Evolutionary conservation across 2,113 vertebrate genomes (phyloP), one percentile per base, ranked within the genome.

Genomic region (Tachuris rubrigastra): DNA sequence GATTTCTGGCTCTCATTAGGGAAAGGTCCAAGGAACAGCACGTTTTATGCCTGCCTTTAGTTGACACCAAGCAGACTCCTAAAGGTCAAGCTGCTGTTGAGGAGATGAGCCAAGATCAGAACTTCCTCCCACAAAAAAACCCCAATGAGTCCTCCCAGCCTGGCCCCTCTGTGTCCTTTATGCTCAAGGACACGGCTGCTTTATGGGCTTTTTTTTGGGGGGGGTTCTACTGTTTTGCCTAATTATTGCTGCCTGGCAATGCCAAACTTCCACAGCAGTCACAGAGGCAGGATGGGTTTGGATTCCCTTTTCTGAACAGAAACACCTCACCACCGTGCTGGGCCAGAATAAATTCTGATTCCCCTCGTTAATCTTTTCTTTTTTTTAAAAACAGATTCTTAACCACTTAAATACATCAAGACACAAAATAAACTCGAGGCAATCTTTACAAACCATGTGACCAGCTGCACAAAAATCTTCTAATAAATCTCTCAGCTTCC

Each of bases 81-180:
- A 93, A 94, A 97, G 91, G 94, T 96, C 95, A 93, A 86, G 50
- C 83, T 68, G 89, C 37, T 42, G 53, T 75, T 53, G 67, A 71
- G 15, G 63, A 71, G 73, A 21, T 37, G 52, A 76, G 37, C 50
- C 3, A 3, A 79, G 25, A 71, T 15, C 22, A 44, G 68, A 85
- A 37, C n/a, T 62, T 93, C n/a, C 44, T 19, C 5, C 2, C 71
- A 74, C 69, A 88, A 72, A 67, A 76, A 60, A 47, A 46, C 8
- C 18, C 44, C 44, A 20, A 8, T 13, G 15, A 53, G 27, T 10
- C 8, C 50, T 52, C 50, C 50, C 50, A 8, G 50, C 27, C 50
- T 16, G 14, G 25, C 25, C 50, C 17, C 52, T 55, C 47, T 23
- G 46, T 47, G 52, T 12, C 15, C 30, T 53, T 31, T 16, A 18